Base-by-base conservation (phyloP, 2,113 vertebrate species). In the Corythaixoides concolor region DNA sequence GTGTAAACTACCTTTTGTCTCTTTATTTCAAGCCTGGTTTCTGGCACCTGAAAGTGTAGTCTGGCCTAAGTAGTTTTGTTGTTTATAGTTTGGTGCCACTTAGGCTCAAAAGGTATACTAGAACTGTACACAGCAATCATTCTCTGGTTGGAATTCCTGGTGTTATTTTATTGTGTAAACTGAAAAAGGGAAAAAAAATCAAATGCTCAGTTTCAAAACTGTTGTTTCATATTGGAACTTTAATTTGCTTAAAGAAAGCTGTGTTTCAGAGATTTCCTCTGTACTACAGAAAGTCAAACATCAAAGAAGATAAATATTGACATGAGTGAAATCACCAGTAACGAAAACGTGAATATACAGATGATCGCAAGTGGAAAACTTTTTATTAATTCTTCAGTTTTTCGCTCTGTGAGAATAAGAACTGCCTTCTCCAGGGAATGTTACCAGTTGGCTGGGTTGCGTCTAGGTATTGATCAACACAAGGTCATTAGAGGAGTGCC, bases 321-420 rank as follows among this genome's bases (percentile, higher is more conserved):
- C 81, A 70, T 86, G 93, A 76, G 70, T 90, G 68, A 97, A 96
- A 97, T 93, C 85, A 90, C 76, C 86, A 96, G 81, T 95, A 93
- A 92, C 5, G 1, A 93, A 96, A 97, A 83, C 83, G 75, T 93
- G 89, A 85, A 94, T 91, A 85, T 90, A 93, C 68, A 92, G 90
- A 94, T 96, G 90, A 96, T 97, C 91, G 95, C 91, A 96, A 89
- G 67, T 77, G 45, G 15, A 96, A 97, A 97, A 92, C 19, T 43
- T 93, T 85, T 90, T 85, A 92, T 95, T 97, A 95, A 85, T 89
- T 50, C 78, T 84, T 87, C 60, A 88, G 74, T 43, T 81, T 96
- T 95, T 94, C 94, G 55, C 68, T 88, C 33, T 72, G 66, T 88
- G 85, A 58, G 63, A 69, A 75, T 74, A 75, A 55, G 47, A 82